Conservation (phyloP, 2,113 vertebrate genomes). For the Danio rerio region DNA sequence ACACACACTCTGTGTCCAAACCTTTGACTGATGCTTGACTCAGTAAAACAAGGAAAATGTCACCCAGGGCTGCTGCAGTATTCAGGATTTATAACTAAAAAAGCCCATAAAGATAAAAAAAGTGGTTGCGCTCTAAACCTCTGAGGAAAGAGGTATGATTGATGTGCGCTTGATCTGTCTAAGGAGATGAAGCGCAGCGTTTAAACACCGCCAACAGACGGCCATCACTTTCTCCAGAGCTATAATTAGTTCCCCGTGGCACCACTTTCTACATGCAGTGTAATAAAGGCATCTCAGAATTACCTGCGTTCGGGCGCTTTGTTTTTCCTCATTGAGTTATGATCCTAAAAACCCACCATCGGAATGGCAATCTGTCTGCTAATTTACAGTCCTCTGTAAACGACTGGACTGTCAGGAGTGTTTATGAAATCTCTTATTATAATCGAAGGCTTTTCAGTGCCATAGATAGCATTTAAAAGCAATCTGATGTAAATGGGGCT, state of each 20-base stretch:
- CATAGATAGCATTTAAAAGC: neutral
- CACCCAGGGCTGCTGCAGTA: neutral
- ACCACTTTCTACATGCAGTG: neutral
- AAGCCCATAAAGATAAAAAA: neutral
- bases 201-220: conserved; percentile 7
- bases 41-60: neutral
- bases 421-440: neutral
- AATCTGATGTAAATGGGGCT: too few relatives aligned
- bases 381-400: neutral
- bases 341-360: neutral
- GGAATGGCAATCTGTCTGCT: neutral
- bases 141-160: conserved; percentile 30
- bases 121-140: neutral
- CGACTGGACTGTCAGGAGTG: neutral
- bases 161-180: conserved; percentile 26
- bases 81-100: neutral
- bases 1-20: neutral
- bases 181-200: conserved; percentile 1
- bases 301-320: neutral
- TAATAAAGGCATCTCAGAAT: conserved; percentile 22
- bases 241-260: conserved; percentile 42
- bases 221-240: conserved; percentile 5
- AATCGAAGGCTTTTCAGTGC: neutral
- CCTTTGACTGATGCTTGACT: neutral
- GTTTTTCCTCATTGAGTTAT: neutral